These are phyloP conservation scores for Paedocypris sp. DNA, from an alignment of 2,113 vertebrate genomes.

Conservation along the genomic window DNA sequence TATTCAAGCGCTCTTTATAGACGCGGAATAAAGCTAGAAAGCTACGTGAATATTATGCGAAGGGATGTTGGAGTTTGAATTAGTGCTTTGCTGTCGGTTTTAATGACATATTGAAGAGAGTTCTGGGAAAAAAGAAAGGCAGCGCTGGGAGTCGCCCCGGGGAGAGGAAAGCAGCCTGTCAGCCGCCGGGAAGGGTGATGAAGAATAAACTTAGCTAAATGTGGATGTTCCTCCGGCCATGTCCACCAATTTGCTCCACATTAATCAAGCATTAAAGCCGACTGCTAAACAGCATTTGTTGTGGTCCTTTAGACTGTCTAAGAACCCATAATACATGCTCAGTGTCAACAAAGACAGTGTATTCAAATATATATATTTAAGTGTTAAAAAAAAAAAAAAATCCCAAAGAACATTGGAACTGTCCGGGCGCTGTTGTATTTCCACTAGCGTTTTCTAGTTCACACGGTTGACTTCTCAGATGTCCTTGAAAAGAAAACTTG, in stretches of 20 bases:
- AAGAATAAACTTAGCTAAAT: conserved; percentile 16
- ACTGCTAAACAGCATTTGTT: not conserved
- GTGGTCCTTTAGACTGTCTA: not conserved
- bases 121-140: not conserved
- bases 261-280: not conserved
- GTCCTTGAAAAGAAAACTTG: too few relatives aligned
- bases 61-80: not conserved
- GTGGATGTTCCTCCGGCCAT: conserved; percentile 10
- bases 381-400: not conserved
- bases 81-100: conserved; percentile 1
- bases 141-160: not conserved
- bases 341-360: too few relatives aligned
- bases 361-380: too few relatives aligned
- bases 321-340: not conserved
- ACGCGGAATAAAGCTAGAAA: not conserved
- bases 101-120: conserved; percentile 8
- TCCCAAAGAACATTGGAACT: not conserved
- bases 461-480: too few relatives aligned
- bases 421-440: too few relatives aligned
- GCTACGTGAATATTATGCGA: not conserved
- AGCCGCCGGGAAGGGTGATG: not conserved
- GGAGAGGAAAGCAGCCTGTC: not conserved
- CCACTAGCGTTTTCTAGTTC: too few relatives aligned
- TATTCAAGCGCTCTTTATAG: not conserved
- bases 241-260: conserved; percentile 10